Evolutionary conservation across 2,113 vertebrate genomes (phyloP).

Genomic region (Petrocephalus zakoni): DNA sequence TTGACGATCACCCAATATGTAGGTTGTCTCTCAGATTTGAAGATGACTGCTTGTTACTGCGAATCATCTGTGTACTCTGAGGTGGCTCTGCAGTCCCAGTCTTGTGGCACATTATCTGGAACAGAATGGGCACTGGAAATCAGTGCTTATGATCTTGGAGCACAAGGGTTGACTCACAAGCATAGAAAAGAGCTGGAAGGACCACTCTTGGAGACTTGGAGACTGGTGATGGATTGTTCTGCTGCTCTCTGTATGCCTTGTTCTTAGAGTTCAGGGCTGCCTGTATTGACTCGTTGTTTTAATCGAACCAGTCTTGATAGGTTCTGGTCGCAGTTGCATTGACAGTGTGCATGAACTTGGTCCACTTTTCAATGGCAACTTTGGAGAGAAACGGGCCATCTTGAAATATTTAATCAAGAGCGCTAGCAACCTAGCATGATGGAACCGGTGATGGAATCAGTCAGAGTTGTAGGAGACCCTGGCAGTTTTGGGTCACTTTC

Average conservation of each 20-base stretch:
- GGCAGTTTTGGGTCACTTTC: not conserved
- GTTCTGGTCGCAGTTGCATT: not conserved
- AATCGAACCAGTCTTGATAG: not conserved
- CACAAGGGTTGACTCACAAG: too few relatives aligned
- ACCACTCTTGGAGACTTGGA: not conserved
- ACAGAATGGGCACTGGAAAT: too few relatives aligned
- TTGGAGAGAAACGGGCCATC: too few relatives aligned
- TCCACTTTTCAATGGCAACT: not conserved
- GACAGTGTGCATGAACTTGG: not conserved
- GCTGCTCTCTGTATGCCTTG: not conserved
- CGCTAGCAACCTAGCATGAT: not conserved
- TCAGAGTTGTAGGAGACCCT: not conserved
- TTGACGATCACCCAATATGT: too few relatives aligned
- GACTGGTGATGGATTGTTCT: not conserved
- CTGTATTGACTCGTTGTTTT: not conserved
- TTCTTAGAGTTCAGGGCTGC: not conserved
- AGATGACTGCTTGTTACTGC: too few relatives aligned
- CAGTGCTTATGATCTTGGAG: too few relatives aligned
- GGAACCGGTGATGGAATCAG: not conserved
- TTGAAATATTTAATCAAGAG: not conserved
- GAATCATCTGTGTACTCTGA: too few relatives aligned
- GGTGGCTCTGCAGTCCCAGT: too few relatives aligned
- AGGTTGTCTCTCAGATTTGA: not conserved
- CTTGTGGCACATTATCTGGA: too few relatives aligned
- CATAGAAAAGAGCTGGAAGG: too few relatives aligned